Evolutionary conservation across 2,797 vertebrate genomes (phyloP).

Genomic region (Notolabrus celidotus): DNA sequence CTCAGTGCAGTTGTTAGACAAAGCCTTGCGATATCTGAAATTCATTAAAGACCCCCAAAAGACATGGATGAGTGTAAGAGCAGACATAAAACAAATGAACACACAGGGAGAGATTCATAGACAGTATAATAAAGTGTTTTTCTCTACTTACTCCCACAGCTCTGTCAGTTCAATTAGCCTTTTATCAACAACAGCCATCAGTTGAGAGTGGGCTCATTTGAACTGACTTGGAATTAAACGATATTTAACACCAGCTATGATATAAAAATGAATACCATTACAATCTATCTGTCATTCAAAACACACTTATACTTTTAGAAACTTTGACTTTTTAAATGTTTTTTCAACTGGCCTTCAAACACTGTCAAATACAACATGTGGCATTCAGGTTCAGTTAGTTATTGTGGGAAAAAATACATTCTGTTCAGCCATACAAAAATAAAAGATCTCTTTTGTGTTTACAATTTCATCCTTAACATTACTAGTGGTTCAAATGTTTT

Average conservation of each 20-base stretch:
- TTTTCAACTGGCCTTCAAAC: too few relatives aligned
- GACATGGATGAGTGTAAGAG: conserved; percentile 21
- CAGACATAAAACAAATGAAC: background rate
- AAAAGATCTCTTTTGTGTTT: too few relatives aligned
- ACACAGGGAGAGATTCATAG: background rate
- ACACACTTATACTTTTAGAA: too few relatives aligned
- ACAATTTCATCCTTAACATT: too few relatives aligned
- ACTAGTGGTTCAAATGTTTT: too few relatives aligned
- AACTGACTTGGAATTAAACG: background rate
- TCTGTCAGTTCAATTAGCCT: conserved; percentile 4
- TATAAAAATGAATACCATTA: background rate
- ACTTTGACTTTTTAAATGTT: too few relatives aligned
- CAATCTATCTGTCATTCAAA: too few relatives aligned
- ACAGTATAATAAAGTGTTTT: background rate
- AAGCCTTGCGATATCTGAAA: conserved; percentile 89
- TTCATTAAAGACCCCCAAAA: conserved; percentile 34
- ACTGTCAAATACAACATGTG: too few relatives aligned
- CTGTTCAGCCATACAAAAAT: too few relatives aligned
- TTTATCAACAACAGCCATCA: background rate
- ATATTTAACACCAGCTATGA: background rate
- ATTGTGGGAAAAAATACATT: too few relatives aligned
- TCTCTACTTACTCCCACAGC: background rate
- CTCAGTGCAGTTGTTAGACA: conserved; percentile 94
- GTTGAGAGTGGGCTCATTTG: background rate
- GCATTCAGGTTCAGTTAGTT: too few relatives aligned